phyloP scores from a whole-genome alignment of 2,888 invertebrate species.

The Pyralis farinalis region DNA sequence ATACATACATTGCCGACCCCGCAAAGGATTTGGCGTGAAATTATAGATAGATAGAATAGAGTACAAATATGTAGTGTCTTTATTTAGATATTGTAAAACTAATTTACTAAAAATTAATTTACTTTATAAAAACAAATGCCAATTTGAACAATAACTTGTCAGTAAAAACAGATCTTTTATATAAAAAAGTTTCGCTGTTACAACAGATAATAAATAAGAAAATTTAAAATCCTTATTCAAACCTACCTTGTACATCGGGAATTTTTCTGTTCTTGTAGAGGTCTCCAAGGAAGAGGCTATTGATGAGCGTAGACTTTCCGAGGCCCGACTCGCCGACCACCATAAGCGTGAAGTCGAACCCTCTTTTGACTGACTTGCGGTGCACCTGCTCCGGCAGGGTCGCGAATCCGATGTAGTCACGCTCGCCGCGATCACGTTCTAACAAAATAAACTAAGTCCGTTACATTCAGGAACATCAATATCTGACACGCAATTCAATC shows the following conservation, averaged over 20 bases:
- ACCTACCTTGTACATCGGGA: conserved; percentile 84
- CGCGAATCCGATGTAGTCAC: conserved; percentile 96
- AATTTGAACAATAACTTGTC: no score
- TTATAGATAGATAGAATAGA: no score
- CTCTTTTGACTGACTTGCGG: conserved; percentile 96
- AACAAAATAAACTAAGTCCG: conserved; percentile 18
- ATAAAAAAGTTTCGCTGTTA: not conserved
- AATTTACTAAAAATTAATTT: no score
- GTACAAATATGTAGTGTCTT: no score
- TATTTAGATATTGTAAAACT: no score
- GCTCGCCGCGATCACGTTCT: conserved; percentile 81
- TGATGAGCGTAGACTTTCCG: conserved; percentile 96
- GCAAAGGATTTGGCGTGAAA: no score
- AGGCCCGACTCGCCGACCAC: conserved; percentile 97
- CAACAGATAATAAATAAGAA: no score
- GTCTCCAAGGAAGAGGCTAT: conserved; percentile 96
- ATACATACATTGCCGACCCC: no score
- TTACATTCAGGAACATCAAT: no score
- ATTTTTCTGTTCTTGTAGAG: conserved; percentile 92
- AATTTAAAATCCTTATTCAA: not conserved
- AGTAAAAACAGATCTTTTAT: not conserved
- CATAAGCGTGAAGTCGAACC: conserved; percentile 98
- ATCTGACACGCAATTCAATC: no score
- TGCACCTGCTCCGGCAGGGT: conserved; percentile 98
- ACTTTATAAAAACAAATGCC: no score